Conservation (phyloP, 2,113 vertebrate species). For the Lophotis ruficrista region DNA sequence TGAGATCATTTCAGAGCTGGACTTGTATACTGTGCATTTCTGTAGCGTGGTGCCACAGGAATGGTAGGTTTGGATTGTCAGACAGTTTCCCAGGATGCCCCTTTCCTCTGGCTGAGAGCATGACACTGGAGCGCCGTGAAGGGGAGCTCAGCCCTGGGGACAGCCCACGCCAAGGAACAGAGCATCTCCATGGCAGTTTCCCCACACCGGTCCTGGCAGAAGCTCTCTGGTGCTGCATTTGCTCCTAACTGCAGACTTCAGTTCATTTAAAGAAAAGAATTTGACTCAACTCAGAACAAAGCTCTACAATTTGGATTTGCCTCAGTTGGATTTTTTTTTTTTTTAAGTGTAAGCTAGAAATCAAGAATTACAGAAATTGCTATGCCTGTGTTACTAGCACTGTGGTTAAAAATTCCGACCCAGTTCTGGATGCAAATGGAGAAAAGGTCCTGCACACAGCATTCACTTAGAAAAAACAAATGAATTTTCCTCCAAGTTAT, state of each 20-base stretch:
- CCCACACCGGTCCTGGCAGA: neutral
- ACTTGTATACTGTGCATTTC: neutral
- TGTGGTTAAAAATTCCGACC: neutral
- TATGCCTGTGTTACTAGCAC: neutral
- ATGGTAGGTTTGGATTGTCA: neutral
- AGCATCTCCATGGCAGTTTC: neutral
- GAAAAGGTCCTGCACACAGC: neutral
- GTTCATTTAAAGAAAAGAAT: neutral
- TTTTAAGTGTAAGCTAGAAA: neutral
- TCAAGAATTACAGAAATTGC: neutral
- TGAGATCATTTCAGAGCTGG: neutral
- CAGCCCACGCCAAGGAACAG: neutral
- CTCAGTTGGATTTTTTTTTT: neutral
- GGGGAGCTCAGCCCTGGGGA: neutral
- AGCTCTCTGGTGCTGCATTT: neutral
- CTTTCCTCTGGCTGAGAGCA: neutral
- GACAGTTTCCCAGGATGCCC: neutral
- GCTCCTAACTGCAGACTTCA: neutral
- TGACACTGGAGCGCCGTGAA: rapidly evolving
- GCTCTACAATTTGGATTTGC: neutral
- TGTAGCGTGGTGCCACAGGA: neutral
- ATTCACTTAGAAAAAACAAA: neutral
- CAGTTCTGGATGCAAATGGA: neutral
- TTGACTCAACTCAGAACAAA: neutral
- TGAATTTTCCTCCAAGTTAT: neutral